Evolutionary conservation across 2,888 invertebrate species (phyloP).

Genomic region (Dolichopus griseipennis): DNA sequence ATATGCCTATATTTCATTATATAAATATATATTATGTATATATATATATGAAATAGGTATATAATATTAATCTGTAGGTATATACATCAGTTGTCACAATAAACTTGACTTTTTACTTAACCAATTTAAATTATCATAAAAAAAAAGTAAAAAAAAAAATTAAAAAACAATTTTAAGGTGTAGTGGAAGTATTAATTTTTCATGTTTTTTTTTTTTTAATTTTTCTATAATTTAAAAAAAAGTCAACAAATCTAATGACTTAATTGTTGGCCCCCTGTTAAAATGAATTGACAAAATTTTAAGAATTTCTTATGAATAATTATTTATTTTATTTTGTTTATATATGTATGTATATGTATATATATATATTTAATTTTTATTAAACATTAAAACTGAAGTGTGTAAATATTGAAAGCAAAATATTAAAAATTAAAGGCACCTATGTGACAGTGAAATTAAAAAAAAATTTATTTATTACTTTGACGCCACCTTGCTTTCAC

Average conservation of each 20-base stretch:
- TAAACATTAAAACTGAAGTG: not conserved
- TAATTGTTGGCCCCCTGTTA: not conserved
- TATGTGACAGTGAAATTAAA: not conserved
- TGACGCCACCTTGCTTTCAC: not conserved
- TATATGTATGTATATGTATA: not conserved
- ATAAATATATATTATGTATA: no score
- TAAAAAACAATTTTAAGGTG: not conserved
- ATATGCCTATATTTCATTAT: no score
- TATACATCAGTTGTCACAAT: not conserved
- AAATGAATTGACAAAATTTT: not conserved
- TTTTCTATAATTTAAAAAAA: not conserved
- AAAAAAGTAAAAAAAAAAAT: not conserved
- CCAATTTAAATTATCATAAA: not conserved
- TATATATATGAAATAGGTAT: no score
- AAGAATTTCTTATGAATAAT: not conserved
- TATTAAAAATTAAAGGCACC: not conserved
- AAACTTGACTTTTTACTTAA: not conserved
- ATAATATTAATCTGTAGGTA: not conserved
- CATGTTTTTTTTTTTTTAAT: not conserved
- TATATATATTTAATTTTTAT: no score
- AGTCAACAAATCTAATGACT: not conserved
- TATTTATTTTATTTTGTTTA: not conserved
- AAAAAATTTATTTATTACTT: conserved; percentile 6
- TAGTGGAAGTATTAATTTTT: not conserved
- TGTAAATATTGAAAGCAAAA: not conserved